A percentile compares a stretch with the other conserved stretches of the same genome.
phyloP scores from a whole-genome alignment of 1,140 invertebrate species.

The Magallana ariakensis region DNA sequence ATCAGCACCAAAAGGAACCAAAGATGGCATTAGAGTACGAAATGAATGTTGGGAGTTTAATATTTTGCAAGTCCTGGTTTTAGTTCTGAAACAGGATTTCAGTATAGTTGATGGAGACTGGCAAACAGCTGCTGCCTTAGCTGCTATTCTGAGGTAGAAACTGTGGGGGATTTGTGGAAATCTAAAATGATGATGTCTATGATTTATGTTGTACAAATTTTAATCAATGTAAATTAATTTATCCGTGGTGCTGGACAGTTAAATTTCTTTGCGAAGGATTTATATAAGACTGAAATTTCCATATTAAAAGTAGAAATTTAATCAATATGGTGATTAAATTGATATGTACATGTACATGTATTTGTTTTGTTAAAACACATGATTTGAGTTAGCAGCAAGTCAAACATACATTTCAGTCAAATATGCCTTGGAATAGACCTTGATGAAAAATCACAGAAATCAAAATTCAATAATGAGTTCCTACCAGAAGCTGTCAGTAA shows the following conservation, averaged over 20 bases:
- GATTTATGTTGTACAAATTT: too few relatives aligned
- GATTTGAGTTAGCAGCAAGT: not conserved
- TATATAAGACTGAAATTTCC: too few relatives aligned
- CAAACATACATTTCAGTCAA: conserved; percentile 47
- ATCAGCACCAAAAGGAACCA: conserved; percentile 59
- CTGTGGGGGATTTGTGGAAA: too few relatives aligned
- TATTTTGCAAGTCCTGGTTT: conserved; percentile 71
- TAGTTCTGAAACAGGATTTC: conserved; percentile 76
- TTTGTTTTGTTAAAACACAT: not conserved
- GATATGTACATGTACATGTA: too few relatives aligned
- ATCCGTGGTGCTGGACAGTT: too few relatives aligned
- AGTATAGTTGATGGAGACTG: conserved; percentile 73
- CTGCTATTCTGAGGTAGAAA: conserved; percentile 71
- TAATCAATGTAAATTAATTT: too few relatives aligned
- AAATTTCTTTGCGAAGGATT: too few relatives aligned
- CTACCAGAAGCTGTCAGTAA: conserved; percentile 69
- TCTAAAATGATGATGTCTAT: too few relatives aligned
- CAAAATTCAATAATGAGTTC: conserved; percentile 58
- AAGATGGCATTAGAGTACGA: conserved; percentile 65
- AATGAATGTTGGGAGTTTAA: conserved; percentile 75
- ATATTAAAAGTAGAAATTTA: too few relatives aligned
- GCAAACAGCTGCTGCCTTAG: conserved; percentile 73
- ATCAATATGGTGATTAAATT: too few relatives aligned
- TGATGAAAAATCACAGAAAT: conserved; percentile 47
- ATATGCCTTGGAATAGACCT: conserved; percentile 65